A percentile compares a stretch with the other conserved stretches of the same genome.
phyloP scores from a whole-genome alignment of 2,888 invertebrate species.

The Apamea monoglypha region DNA sequence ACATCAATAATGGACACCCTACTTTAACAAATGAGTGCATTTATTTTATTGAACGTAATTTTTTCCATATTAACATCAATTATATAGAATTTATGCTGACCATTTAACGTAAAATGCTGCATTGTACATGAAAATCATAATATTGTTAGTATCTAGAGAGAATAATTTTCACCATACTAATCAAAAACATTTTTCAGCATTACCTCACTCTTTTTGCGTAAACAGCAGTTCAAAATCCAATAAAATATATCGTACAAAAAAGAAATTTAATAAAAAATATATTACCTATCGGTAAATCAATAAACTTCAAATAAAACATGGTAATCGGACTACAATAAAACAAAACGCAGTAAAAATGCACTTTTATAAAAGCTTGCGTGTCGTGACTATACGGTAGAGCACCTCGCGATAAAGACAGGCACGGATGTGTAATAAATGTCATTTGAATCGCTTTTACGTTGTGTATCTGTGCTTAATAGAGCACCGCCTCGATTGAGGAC shows the following conservation, averaged over 20 bases:
- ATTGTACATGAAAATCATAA: background rate
- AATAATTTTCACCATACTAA: background rate
- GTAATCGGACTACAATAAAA: slow-evolving; percentile 35
- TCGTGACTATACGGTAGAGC: slow-evolving; percentile 53
- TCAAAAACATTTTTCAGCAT: background rate
- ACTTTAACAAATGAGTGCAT: slow-evolving; percentile 27
- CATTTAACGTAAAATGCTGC: background rate
- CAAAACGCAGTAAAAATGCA: slow-evolving; percentile 33
- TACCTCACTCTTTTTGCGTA: background rate
- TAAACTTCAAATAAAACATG: slow-evolving; percentile 19
- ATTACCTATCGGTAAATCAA: background rate
- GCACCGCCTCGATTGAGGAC: slow-evolving; percentile 1
- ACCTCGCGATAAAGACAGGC: slow-evolving; percentile 33
- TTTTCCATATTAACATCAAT: slow-evolving; percentile 15
- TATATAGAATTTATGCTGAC: background rate
- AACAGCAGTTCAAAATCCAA: background rate
- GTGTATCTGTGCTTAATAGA: slow-evolving; percentile 32
- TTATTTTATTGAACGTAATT: slow-evolving; percentile 28
- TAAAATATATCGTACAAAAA: background rate
- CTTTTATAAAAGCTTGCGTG: slow-evolving; percentile 25
- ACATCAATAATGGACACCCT: slow-evolving; percentile 66
- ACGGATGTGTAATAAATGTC: slow-evolving; percentile 53
- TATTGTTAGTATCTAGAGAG: background rate
- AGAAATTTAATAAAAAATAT: background rate
- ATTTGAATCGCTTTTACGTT: slow-evolving; percentile 50